Conservation (phyloP, 2,888 invertebrate genomes). For the Diaperis boleti region DNA sequence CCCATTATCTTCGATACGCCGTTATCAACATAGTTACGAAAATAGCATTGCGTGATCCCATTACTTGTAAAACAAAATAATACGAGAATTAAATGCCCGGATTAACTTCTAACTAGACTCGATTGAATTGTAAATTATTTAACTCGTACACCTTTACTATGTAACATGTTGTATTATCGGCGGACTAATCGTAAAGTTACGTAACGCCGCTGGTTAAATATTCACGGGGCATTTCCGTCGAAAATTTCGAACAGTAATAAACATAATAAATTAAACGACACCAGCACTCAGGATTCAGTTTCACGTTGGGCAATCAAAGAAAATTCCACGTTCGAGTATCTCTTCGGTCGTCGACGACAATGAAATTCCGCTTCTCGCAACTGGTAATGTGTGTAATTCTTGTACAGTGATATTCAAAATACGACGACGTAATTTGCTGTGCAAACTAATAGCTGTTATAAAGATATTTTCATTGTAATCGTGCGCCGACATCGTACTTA, state of each 20-base stretch:
- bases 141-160: slow-evolving; percentile 22
- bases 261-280: slow-evolving; percentile 19
- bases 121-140: slow-evolving; percentile 33
- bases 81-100: slow-evolving; percentile 26
- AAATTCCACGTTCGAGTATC: slow-evolving; percentile 30
- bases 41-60: slow-evolving; percentile 31
- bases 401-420: slow-evolving; percentile 28
- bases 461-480: slow-evolving; percentile 25
- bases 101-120: slow-evolving; percentile 16
- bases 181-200: not conserved
- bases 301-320: slow-evolving; percentile 33
- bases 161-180: slow-evolving; percentile 1
- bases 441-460: slow-evolving; percentile 18
- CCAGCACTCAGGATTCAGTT: slow-evolving; percentile 21
- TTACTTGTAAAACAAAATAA: slow-evolving; percentile 31
- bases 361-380: slow-evolving; percentile 32
- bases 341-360: slow-evolving; percentile 32
- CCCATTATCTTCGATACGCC: slow-evolving; percentile 11
- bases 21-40: slow-evolving; percentile 30
- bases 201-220: not conserved
- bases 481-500: slow-evolving; percentile 16
- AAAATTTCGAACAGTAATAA: slow-evolving; percentile 22
- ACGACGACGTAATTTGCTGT: slow-evolving; percentile 25
- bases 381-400: slow-evolving; percentile 37
- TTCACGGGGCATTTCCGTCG: slow-evolving; percentile 12